Evolutionary conservation across 2,888 invertebrate genomes (phyloP).

Genomic region (Drosophila imparisetae): DNA sequence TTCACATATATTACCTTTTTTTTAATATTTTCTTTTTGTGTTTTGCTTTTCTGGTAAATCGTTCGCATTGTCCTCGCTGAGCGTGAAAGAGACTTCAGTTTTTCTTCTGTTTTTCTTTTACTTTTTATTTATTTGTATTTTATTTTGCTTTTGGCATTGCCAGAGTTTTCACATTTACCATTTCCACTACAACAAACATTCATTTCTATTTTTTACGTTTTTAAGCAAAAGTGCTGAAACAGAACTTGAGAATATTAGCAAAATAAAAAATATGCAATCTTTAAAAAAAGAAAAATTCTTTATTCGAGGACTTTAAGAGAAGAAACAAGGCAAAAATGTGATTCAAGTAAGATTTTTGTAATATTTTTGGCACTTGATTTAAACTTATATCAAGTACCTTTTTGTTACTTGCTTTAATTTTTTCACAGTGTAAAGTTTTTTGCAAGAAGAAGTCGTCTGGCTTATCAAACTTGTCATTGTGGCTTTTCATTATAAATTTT

Average conservation of each 20-base stretch:
- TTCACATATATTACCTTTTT: neutral
- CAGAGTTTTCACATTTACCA: conserved; percentile 42
- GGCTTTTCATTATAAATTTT: conserved; percentile 18
- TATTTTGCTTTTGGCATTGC: conserved; percentile 50
- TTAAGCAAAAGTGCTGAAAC: neutral
- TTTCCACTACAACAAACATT: conserved; percentile 13
- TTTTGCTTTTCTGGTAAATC: conserved; percentile 45
- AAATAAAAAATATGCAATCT: neutral
- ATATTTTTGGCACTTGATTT: neutral
- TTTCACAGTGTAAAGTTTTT: conserved; percentile 17
- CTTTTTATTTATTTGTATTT: conserved; percentile 52
- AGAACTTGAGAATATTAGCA: neutral
- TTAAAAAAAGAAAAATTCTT: no score
- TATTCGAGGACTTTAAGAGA: no score
- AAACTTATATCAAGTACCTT: neutral
- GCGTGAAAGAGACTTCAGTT: neutral
- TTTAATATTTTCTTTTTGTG: neutral
- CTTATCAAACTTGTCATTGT: conserved; percentile 32
- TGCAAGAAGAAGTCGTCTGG: conserved; percentile 1
- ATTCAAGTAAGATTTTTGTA: neutral
- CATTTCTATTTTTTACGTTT: conserved; percentile 45
- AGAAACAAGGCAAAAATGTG: neutral
- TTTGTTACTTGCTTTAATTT: neutral
- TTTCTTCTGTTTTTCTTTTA: conserved; percentile 29
- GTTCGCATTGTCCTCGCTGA: conserved; percentile 39